Percentiles rank a stretch among this genome's conserved stretches.
These are phyloP conservation scores for Chelonus formosanus DNA, from an alignment of 2,888 invertebrate genomes.

Conservation along the genomic window DNA sequence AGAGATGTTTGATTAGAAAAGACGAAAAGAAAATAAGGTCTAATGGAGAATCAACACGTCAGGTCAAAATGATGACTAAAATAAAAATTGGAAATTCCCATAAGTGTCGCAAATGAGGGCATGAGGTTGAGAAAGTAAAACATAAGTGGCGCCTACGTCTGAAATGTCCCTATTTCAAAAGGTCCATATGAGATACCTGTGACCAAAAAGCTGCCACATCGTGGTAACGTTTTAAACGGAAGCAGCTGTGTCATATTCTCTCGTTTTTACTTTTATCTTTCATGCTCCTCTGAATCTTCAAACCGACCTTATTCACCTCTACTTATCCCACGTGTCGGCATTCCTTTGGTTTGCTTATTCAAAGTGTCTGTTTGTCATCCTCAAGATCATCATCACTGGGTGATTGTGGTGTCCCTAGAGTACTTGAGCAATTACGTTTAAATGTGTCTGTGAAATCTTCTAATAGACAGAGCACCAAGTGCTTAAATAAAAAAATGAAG, in stretches of 20 bases:
- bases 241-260: conserved; percentile 37
- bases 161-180: conserved; percentile 16
- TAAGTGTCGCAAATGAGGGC: neutral
- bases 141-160: conserved; percentile 27
- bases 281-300: conserved; percentile 39
- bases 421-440: conserved; percentile 21
- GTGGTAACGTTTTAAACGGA: conserved; percentile 42
- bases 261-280: conserved; percentile 10
- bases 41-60: too few species aligned
- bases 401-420: conserved; percentile 29
- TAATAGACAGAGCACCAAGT: conserved; percentile 20
- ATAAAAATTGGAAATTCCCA: conserved; percentile 12
- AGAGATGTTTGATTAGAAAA: too few species aligned
- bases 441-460: conserved; percentile 19
- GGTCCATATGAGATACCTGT: conserved; percentile 9
- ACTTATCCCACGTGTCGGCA: conserved; percentile 25
- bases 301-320: conserved; percentile 30
- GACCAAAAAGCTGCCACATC: conserved; percentile 9
- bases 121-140: neutral
- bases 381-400: conserved; percentile 33
- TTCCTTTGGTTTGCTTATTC: conserved; percentile 29
- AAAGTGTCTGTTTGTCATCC: conserved; percentile 36
- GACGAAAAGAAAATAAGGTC: too few species aligned
- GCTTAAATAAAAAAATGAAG: conserved; percentile 13
- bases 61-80: too few species aligned